A percentile compares a stretch with the other conserved stretches of the same genome.
Evolutionary conservation across 2,888 invertebrate species (phyloP).

Genomic region (Leistus spinibarbis): DNA sequence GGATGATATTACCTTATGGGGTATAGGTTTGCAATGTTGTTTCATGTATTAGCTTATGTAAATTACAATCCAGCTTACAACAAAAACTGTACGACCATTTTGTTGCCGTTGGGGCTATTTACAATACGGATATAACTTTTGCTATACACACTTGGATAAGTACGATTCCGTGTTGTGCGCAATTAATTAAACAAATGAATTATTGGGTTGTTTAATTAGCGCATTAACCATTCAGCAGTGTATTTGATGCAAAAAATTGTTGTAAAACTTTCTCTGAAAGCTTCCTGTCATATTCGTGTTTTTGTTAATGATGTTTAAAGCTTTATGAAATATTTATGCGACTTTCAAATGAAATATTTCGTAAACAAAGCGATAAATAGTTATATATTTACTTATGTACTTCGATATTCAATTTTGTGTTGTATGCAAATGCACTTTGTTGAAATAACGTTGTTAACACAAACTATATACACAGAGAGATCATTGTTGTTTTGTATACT

Average conservation of each 20-base stretch:
- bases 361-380: no score
- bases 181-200: constrained; percentile 35
- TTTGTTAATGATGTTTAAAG: no score
- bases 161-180: constrained; percentile 10
- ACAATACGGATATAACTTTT: neutral
- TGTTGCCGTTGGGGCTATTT: neutral
- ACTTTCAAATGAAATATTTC: no score
- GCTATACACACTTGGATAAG: constrained; percentile 1
- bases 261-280: no score
- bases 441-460: neutral
- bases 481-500: neutral
- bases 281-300: no score
- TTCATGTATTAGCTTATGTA: neutral
- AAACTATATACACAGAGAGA: neutral
- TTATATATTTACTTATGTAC: no score
- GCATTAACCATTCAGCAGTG: constrained; percentile 8
- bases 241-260: no score
- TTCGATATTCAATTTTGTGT: neutral
- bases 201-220: constrained; percentile 33
- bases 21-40: neutral
- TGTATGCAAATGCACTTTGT: neutral
- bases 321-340: no score
- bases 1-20: no score
- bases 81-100: neutral
- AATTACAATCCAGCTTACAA: neutral